Base-by-base conservation (phyloP, 1,140 invertebrate species). In the Drosophila ercepeae region DNA sequence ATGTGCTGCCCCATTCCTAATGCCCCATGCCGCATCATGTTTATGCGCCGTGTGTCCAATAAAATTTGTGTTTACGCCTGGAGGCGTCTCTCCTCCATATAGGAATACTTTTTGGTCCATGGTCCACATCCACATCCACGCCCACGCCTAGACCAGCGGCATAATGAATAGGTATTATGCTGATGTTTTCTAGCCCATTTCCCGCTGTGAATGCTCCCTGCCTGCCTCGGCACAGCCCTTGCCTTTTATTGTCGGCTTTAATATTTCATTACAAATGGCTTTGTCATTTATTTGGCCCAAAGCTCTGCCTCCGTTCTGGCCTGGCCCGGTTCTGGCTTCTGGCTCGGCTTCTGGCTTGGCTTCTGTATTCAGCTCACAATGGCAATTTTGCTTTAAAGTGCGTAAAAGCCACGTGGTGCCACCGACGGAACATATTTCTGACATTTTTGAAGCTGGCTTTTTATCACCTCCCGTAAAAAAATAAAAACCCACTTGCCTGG, bases 151-250 rank as follows among this genome's bases (percentile, higher is more conserved):
- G 64, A 41, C 60, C 45, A 58, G 46, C 34, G 27, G 46, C 69
- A 74, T 74, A 78, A 84, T 73, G 55, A 82, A 82, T 86, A 72
- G 72, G 75, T 76, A 84, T 86, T 69, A 69, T 79, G 58, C 54
- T 78, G 57, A 63, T 70, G 61, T 57, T 61, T 45, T 68, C 68
- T 70, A 57, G 48, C 42, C 68, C 68, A 45, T 61, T 71, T 71
- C 23, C 46, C 65, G 53, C 45, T 55, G 19, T 48, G 55, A 13
- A 16, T 11, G 8, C 21, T 57, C 25, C 16, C 1, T 34, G 18
- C 13, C 11, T 21, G 2, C 21, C 4, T 4, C 21, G 2, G 16
- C 34, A 44, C 46, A 44, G 32, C 21, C 52, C 23, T 69, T 59
- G 9, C 27, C 41, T 60, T 50, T 51, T 70, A 72, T 36, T 72